phyloP scores from a whole-genome alignment of 2,888 invertebrate genomes.

The Biston stratarius region DNA sequence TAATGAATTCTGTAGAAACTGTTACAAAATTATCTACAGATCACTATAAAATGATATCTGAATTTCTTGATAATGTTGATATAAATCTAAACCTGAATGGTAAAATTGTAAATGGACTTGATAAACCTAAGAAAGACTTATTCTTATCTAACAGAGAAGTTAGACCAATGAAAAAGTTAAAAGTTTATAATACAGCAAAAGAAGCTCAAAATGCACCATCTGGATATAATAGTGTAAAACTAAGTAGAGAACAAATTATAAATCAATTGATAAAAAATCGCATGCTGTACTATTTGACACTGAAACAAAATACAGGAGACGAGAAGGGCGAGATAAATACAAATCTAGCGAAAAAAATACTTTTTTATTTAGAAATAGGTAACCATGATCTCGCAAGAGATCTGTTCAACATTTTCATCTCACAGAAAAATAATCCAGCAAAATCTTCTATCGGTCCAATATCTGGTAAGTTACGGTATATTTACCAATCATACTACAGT shows the following conservation, averaged over 20 bases:
- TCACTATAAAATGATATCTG: constrained; percentile 52
- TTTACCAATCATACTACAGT: neutral
- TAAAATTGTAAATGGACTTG: constrained; percentile 55
- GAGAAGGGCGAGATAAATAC: constrained; percentile 60
- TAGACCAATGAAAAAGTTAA: constrained; percentile 1
- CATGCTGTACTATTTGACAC: constrained; percentile 59
- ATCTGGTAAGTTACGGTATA: constrained; percentile 36
- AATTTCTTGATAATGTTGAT: constrained; percentile 61
- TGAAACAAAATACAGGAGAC: constrained; percentile 58
- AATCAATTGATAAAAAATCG: constrained; percentile 73
- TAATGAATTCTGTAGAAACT: constrained; percentile 51
- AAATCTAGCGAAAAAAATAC: constrained; percentile 66
- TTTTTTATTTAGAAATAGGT: constrained; percentile 64
- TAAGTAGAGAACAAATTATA: constrained; percentile 68
- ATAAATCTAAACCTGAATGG: constrained; percentile 58
- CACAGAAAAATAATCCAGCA: constrained; percentile 47
- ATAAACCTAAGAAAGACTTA: constrained; percentile 39
- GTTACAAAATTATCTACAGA: constrained; percentile 49
- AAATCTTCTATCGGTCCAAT: constrained; percentile 19
- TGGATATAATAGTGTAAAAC: constrained; percentile 45
- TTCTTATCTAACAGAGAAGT: neutral
- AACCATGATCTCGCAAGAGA: constrained; percentile 68
- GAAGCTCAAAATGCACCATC: neutral
- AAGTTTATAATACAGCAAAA: neutral
- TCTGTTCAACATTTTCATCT: constrained; percentile 65